Evolutionary conservation across 1,140 invertebrate genomes (phyloP), one percentile per base, ranked within the genome.

Genomic region (Prorops nasuta): DNA sequence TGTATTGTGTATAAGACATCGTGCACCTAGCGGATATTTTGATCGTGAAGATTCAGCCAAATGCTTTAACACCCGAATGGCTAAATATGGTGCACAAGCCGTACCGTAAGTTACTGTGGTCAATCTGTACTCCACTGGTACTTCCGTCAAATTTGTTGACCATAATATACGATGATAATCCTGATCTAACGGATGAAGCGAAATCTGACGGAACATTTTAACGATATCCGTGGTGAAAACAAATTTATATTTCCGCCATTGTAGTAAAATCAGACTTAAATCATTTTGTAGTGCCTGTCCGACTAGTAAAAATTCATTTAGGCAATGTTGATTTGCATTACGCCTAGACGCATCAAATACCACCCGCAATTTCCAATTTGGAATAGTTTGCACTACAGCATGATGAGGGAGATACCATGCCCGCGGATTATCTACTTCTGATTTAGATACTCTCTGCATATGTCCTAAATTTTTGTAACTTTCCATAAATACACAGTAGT

Each of bases 191-290:
- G 19, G 35, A 9, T 21, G 18, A 17, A 59, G 10, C 0, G 20
- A 10, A 9, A 61, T 58, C 20, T 74, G 66, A 2, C 66, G 34
- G 39, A 61, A 64, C 44, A 54, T 49, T 7, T 58, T 64, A 0
- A 24, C 48, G 2, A 58, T 56, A 10, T 60, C 76, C 0, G 64
- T 65, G 2, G 54, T 64, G 16, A 70, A 50, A 1, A 66, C 70
- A 31, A 56, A 55, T 19, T 37, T 12, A 49, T 63, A 47, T 9
- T n/a, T 46, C 16, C 69, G 35, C 49, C 71, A 73, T 8, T 41
- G 36, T 0, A 64, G 3, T 0, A 56, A 17, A 8, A 56, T 21
- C 2, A 38, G 1, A 14, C 18, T 2, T 0, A 59, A 21, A 35
- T 61, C 52, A 9, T 16, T 45, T 14, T 58, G 50, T 1, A 58